Conservation (phyloP, 37 sponge, comb jelly and placozoan genomes). For the Chondrosia reniformis region DNA sequence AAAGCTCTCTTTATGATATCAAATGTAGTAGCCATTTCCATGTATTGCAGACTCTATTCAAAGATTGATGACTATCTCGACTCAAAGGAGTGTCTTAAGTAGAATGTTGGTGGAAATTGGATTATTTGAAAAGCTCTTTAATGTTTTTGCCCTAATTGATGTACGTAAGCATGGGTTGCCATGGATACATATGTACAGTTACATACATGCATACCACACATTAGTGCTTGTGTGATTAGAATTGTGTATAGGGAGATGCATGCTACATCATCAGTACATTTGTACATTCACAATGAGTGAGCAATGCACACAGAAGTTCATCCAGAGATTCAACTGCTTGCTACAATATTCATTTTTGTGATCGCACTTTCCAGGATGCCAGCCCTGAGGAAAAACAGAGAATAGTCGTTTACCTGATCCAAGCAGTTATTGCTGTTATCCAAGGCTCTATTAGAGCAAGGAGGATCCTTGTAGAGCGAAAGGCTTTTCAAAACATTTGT, state of each 20-base stretch:
- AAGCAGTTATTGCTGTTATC: neutral
- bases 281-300: too few relatives aligned
- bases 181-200: neutral
- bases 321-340: too few relatives aligned
- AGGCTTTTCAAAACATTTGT: neutral
- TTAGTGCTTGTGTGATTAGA: too few relatives aligned
- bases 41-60: neutral
- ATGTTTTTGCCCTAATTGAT: slow-evolving; percentile 15
- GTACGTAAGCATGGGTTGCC: neutral
- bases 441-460: slow-evolving; percentile 1
- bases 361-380: neutral
- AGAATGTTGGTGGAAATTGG: slow-evolving; percentile 60
- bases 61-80: neutral
- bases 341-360: neutral
- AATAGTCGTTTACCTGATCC: neutral
- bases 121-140: slow-evolving; percentile 55
- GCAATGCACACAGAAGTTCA: too few relatives aligned
- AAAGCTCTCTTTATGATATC: neutral
- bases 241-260: too few relatives aligned
- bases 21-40: neutral
- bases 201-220: too few relatives aligned
- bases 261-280: too few relatives aligned
- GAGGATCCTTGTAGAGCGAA: neutral
- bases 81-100: neutral
- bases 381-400: neutral